phyloP scores from a whole-genome alignment of 2,888 invertebrate species.

The Boloria selene region DNA sequence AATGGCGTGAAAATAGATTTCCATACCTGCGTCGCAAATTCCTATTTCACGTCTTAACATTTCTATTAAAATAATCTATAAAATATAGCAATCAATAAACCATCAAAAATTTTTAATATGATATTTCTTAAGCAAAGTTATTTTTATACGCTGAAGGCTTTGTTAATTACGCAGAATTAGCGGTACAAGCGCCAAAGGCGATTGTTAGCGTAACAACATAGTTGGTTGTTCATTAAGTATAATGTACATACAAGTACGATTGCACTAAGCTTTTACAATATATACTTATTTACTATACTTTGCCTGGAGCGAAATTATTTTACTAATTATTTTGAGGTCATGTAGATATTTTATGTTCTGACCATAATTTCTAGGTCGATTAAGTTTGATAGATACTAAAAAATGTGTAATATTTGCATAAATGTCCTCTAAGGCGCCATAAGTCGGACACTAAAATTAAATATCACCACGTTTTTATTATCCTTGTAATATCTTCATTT shows the following conservation, averaged over 20 bases:
- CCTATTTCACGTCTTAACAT: conserved; percentile 15
- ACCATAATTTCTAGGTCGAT: conserved; percentile 15
- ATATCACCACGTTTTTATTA: conserved; percentile 26
- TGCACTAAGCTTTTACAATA: neutral
- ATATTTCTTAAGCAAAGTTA: conserved; percentile 4
- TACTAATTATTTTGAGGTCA: conserved; percentile 19
- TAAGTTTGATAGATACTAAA: conserved; percentile 12
- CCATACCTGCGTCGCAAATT: conserved; percentile 57
- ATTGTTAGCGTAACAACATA: conserved; percentile 48
- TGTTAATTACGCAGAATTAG: conserved; percentile 51
- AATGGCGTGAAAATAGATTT: conserved; percentile 76
- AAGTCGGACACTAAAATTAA: conserved; percentile 33
- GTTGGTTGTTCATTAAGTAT: conserved; percentile 38
- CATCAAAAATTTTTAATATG: neutral
- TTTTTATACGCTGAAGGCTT: conserved; percentile 27
- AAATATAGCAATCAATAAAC: neutral
- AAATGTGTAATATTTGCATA: conserved; percentile 12
- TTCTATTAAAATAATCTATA: neutral
- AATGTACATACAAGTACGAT: conserved; percentile 17
- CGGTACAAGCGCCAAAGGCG: conserved; percentile 46
- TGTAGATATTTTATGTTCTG: conserved; percentile 10
- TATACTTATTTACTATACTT: neutral
- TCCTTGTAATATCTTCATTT: conserved; percentile 16
- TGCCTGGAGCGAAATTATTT: conserved; percentile 11
- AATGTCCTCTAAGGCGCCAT: conserved; percentile 18